phyloP scores from a whole-genome alignment of 2,113 vertebrate genomes.

The Megalops atlanticus region DNA sequence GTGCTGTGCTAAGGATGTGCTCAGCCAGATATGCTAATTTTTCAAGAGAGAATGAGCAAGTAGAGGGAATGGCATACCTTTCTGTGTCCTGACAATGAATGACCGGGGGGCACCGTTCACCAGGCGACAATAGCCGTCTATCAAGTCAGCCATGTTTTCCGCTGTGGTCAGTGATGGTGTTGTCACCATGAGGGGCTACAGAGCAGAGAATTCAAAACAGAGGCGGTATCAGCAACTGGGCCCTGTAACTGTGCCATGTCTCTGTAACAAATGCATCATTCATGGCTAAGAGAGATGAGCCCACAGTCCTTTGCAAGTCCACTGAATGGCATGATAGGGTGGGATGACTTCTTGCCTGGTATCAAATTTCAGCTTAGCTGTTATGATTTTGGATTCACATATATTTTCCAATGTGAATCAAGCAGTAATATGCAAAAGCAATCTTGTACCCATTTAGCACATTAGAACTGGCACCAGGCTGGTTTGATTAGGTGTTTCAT shows the following conservation, averaged over 20 bases:
- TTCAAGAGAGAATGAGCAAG: not conserved
- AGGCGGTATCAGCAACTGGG: constrained; percentile 68
- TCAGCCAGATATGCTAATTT: not conserved
- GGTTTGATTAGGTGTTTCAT: no score
- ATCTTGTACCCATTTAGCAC: not conserved
- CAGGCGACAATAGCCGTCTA: constrained; percentile 95
- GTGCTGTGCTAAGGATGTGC: no score
- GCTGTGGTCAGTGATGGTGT: constrained; percentile 90
- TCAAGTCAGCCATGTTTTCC: constrained; percentile 98
- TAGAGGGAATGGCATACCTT: constrained; percentile 75
- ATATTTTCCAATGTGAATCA: no score
- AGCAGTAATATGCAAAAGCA: no score
- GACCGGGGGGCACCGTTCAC: constrained; percentile 85
- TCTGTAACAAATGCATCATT: not conserved
- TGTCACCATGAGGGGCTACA: constrained; percentile 94
- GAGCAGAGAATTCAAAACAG: constrained; percentile 39
- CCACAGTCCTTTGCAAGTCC: not conserved
- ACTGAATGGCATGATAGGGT: not conserved
- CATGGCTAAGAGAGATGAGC: not conserved
- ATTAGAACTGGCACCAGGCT: no score
- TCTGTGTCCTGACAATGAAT: constrained; percentile 92
- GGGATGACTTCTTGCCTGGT: not conserved
- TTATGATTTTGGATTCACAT: no score
- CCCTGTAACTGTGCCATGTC: not conserved
- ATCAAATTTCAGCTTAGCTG: no score